Evolutionary conservation across 2,113 vertebrate species (phyloP).

Genomic region (Ochotona princeps): DNA sequence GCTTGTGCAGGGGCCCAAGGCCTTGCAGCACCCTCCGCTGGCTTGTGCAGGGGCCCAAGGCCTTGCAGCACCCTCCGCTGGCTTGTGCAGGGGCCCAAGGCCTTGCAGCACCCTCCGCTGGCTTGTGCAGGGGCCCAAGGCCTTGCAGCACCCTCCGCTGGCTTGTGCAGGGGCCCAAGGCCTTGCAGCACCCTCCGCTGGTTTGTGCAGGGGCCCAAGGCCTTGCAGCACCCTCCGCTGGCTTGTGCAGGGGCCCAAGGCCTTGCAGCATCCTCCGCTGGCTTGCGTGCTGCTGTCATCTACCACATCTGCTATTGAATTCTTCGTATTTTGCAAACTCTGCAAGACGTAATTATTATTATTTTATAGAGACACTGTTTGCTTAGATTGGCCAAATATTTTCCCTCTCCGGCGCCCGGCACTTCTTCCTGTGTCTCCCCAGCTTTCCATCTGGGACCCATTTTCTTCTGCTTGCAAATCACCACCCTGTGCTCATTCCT

Average conservation of each 20-base stretch:
- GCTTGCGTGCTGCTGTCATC: not conserved
- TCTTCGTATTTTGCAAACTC: slow-evolving; percentile 39
- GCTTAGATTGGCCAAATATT: slow-evolving; percentile 53
- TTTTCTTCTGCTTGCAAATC: slow-evolving; percentile 28
- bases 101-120: slow-evolving; percentile 58
- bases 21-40: slow-evolving; percentile 58
- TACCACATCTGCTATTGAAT: slow-evolving; percentile 49
- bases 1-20: not conserved
- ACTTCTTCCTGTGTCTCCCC: not conserved
- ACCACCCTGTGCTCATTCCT: slow-evolving; percentile 8
- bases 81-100: not conserved
- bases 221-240: slow-evolving; percentile 58
- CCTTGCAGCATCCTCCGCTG: slow-evolving; percentile 58
- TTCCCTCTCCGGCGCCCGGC: slow-evolving; percentile 24
- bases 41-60: not conserved
- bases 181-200: slow-evolving; percentile 58
- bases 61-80: slow-evolving; percentile 58
- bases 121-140: not conserved
- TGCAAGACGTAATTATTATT: slow-evolving; percentile 18
- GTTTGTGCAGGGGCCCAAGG: not conserved
- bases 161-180: not conserved
- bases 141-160: slow-evolving; percentile 58
- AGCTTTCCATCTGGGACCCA: slow-evolving; percentile 39
- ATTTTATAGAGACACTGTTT: slow-evolving; percentile 56
- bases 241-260: not conserved